Base-by-base conservation (phyloP, 2,888 invertebrate species). In the Drosophila mulleri region DNA sequence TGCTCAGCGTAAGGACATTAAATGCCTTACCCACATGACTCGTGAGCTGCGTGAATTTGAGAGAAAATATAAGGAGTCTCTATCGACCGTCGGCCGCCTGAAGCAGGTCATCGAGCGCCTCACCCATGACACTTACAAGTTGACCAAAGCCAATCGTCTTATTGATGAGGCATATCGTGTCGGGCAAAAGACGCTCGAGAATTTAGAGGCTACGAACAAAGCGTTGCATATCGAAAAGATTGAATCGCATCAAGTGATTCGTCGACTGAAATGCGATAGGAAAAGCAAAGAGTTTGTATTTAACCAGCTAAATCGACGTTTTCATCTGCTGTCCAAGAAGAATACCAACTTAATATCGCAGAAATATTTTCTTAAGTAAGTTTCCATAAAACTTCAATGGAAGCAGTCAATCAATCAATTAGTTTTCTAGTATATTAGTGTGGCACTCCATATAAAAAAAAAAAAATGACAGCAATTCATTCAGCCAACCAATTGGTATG, bases 241-340 rank as follows among this genome's bases (percentile, higher is more conserved):
- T 1, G 66, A 67, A 0, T 32, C 77, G 1, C 18, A 41, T 1
- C 12, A 20, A 6, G n/a, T 29, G 16, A 48, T 50, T 29, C 72
- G 62, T 14, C 8, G 18, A 9, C 26, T 16, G 12, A n/a, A 44
- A 0, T 53, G 52, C 0, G 74, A 72, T 4, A 54, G 54, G 0
- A 84, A 88, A 23, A 78, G 59, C 32, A 66, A 69, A 47, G 42
- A 47, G 0, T 66, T 69, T 7, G 9, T 67, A 1, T 16, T 57
- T 1, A 5, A 23, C 7, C 11, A 56, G 35, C 32, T 82, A 1
- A 65, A 61, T n/a, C 72, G 85, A 9, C 77, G 78, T 0, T 75
- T 85, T 42, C 37, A 44, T 7, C 69, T 63, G 29, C 11, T 82
- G 39, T 20, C 56, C 26, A 77, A 77, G 3, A 83, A 74, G 18